phyloP scores from a whole-genome alignment of 2,797 vertebrate species.

The Anguilla marmorata region DNA sequence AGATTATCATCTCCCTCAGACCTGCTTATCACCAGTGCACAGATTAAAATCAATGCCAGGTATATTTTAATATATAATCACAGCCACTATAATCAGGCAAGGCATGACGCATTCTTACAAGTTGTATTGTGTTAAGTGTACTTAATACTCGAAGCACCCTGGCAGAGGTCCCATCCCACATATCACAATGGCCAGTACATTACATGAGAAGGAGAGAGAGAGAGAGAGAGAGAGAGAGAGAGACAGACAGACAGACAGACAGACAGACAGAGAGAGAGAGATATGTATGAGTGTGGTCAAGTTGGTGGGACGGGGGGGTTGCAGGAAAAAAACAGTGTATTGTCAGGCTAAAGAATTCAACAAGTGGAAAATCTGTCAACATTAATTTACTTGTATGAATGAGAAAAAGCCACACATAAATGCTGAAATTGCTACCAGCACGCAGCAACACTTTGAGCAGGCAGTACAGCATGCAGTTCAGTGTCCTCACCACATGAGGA shows the following conservation, averaged over 20 bases:
- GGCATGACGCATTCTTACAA: not conserved
- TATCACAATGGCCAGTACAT: not conserved
- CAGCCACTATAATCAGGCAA: not conserved
- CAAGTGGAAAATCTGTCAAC: not conserved
- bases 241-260: too few relatives aligned
- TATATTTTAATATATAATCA: not conserved
- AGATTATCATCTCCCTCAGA: constrained; percentile 54
- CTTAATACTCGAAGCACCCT: not conserved
- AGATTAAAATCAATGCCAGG: constrained; percentile 9
- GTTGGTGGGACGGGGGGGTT: too few relatives aligned
- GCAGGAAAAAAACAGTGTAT: not conserved
- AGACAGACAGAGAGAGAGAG: too few relatives aligned
- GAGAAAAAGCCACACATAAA: not conserved
- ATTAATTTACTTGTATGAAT: not conserved
- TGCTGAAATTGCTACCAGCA: not conserved
- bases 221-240: not conserved
- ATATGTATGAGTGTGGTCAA: too few relatives aligned
- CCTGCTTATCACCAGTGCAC: constrained; percentile 14
- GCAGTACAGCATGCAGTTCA: not conserved
- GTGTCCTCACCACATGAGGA: constrained; percentile 14
- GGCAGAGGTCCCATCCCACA: not conserved
- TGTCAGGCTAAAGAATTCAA: not conserved
- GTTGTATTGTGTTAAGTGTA: not conserved
- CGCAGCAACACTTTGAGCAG: not conserved
- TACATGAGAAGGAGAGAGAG: not conserved